Evolutionary conservation across 2,113 vertebrate genomes (phyloP).

Genomic region (Pteropus alecto): DNA sequence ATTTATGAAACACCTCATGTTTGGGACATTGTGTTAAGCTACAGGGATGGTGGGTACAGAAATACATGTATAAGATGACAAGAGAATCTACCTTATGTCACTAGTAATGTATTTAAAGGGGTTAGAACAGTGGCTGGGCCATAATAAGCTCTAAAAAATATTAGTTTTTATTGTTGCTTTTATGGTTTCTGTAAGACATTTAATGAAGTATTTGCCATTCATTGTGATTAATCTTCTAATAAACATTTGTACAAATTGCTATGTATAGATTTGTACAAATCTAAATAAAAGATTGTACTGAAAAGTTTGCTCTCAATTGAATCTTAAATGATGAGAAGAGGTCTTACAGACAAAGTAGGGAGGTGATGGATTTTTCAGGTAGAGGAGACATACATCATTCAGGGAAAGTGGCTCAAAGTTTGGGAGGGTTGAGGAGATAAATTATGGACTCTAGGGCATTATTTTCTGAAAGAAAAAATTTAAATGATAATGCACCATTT

Average conservation of each 20-base stretch:
- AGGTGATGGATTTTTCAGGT: neutral
- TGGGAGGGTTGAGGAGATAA: neutral
- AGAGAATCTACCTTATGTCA: neutral
- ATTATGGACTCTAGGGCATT: neutral
- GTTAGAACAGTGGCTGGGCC: neutral
- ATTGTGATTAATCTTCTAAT: neutral
- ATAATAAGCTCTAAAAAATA: neutral
- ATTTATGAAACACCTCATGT: neutral
- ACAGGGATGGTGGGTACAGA: neutral
- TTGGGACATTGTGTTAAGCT: neutral
- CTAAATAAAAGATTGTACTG: neutral
- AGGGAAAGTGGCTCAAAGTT: neutral
- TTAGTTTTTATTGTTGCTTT: neutral
- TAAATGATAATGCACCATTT: neutral
- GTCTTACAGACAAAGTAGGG: neutral
- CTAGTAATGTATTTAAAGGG: neutral
- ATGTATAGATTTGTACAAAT: neutral
- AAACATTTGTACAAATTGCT: neutral
- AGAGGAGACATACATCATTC: neutral
- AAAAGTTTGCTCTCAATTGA: neutral
- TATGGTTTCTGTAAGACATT: neutral
- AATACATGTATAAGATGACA: neutral
- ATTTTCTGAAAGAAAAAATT: neutral
- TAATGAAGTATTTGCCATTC: neutral
- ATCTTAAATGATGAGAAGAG: neutral